Evolutionary conservation across 2,113 vertebrate species (phyloP).

Genomic region (Psittacus erithacus): DNA sequence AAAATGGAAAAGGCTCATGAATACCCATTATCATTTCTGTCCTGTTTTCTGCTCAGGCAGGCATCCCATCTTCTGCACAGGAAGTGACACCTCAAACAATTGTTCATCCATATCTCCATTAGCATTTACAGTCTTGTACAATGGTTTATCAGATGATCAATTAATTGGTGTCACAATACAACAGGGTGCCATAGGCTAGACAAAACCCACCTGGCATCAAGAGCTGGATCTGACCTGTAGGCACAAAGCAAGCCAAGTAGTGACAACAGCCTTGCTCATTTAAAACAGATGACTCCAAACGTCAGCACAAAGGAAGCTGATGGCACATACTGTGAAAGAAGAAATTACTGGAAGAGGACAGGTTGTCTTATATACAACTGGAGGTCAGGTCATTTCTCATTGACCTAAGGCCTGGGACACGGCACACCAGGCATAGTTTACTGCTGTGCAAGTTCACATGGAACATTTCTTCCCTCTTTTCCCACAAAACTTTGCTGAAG

Average conservation of each 20-base stretch:
- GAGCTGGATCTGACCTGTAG: background rate
- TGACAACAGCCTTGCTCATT: background rate
- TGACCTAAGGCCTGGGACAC: background rate
- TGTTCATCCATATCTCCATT: rapidly evolving
- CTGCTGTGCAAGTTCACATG: rapidly evolving
- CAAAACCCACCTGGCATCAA: background rate
- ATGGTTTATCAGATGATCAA: background rate
- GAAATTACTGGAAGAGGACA: background rate
- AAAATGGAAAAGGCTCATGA: rapidly evolving
- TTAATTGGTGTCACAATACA: background rate
- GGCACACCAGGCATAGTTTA: rapidly evolving
- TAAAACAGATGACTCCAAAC: background rate
- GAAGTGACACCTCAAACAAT: background rate
- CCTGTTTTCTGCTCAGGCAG: background rate
- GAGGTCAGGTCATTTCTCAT: background rate
- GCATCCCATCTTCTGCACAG: background rate
- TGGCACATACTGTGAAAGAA: rapidly evolving
- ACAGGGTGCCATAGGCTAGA: too few relatives aligned
- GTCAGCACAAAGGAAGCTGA: rapidly evolving
- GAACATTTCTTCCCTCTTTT: too few relatives aligned
- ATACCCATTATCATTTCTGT: rapidly evolving
- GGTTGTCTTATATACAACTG: rapidly evolving
- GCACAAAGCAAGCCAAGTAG: background rate
- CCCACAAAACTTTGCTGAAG: background rate
- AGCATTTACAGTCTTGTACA: rapidly evolving